These are phyloP conservation scores for Dromiciops gliroides DNA, from an alignment of 2,113 vertebrate species.

Conservation along the genomic window DNA sequence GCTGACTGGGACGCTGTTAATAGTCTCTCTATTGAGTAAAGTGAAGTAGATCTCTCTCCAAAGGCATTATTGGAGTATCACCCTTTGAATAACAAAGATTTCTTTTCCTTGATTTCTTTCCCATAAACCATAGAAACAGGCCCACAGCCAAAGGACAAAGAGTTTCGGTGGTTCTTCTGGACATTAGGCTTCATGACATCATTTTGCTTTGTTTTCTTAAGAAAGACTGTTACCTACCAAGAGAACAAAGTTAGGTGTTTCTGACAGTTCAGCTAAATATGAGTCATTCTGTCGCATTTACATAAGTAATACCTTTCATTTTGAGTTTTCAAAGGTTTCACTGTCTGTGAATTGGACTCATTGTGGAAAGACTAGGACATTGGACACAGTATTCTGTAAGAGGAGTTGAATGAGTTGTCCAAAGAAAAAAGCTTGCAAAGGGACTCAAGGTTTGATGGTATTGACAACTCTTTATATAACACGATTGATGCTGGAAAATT, in stretches of 20 bases:
- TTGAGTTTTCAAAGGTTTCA: background rate
- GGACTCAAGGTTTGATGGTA: background rate
- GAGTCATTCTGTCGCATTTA: constrained; percentile 38
- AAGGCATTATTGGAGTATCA: constrained; percentile 14
- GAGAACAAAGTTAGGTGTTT: constrained; percentile 2
- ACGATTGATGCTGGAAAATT: background rate
- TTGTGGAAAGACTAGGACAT: background rate
- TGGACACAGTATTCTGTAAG: background rate
- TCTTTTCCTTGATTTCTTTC: constrained; percentile 37
- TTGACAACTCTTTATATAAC: background rate
- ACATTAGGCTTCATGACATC: constrained; percentile 33
- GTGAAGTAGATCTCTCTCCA: constrained; percentile 3
- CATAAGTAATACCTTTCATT: background rate
- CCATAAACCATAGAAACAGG: constrained; percentile 10
- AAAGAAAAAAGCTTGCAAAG: background rate
- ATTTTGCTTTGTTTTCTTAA: constrained; percentile 35
- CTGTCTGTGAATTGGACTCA: background rate
- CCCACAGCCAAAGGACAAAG: background rate
- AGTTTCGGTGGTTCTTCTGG: background rate
- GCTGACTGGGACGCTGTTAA: background rate
- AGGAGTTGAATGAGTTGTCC: background rate
- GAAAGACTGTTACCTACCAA: constrained; percentile 34
- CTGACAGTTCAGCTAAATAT: background rate
- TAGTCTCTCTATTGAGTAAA: background rate
- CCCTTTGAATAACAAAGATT: constrained; percentile 32